Base-by-base conservation (phyloP, 2,797 vertebrate species). In the Fistularia tabacaria region DNA sequence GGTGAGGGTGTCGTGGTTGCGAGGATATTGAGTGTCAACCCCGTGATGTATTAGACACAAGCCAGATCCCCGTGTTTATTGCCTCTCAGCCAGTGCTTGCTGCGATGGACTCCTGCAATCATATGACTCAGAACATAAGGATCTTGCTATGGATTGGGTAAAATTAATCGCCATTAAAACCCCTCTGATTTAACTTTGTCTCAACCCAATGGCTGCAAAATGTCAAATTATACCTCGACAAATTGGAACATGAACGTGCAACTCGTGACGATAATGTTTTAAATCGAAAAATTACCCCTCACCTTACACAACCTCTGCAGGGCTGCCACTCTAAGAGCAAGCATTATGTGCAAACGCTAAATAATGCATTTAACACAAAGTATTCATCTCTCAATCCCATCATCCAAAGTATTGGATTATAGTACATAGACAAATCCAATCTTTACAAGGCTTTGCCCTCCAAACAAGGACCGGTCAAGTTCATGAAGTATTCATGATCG, bases 401-500 rank as follows among this genome's bases (percentile, higher is more conserved):
- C 46, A 59, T 57, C 37, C 9, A 49, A 38, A 40, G 14, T 53
- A 40, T 45, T 55, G 14, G 0, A 52, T 14, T 42, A 15, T 62
- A 52, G 56, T 42, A 12, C 49, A 45, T 38, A 49, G 43, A 66
- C 59, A 59, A 62, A 63, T 57, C 47, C 50, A 47, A 52, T 40
- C 25, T 62, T 51, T 38, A 54, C 47, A 11, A 55, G 54, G 51
- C 54, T 54, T 60, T 38, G 38, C 39, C 46, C 25, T 40, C 51
- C n/a, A 7, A 59, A 63, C 48, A 25, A 47, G 39, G 36, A 68
- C 49, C 51, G 44, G 49, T 57, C 8, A 51, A 46, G 47, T 63
- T 46, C 51, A 61, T 66, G 40, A 76, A 62, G 55, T 54, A 60
- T 73, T 70, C 46, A 59, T 52, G 49, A 66, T 62, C 36, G 53